phyloP scores from a whole-genome alignment of 2,888 invertebrate species.

The Adineta ricciae region DNA sequence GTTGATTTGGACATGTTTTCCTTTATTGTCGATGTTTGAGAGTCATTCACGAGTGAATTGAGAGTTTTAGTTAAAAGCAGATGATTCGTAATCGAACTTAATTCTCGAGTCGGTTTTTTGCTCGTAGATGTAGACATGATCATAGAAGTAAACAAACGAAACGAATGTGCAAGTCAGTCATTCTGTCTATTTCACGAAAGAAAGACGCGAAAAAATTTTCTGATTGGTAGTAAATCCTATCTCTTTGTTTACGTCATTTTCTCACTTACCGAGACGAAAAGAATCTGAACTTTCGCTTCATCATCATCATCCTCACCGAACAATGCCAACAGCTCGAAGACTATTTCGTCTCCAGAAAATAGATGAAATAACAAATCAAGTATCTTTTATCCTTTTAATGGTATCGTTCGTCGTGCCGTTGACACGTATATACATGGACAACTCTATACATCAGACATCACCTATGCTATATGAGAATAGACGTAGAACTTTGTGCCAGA shows the following conservation, averaged over 20 bases:
- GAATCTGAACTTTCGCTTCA: not conserved
- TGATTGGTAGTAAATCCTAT: not conserved
- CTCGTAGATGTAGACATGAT: too few species aligned
- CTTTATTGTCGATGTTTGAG: too few species aligned
- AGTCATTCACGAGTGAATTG: too few species aligned
- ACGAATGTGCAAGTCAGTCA: too few species aligned
- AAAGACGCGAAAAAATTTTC: not conserved
- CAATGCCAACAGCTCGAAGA: too few species aligned
- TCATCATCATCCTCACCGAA: not conserved
- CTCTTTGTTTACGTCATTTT: not conserved
- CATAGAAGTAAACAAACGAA: too few species aligned
- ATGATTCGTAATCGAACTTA: too few species aligned
- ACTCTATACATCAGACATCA: not conserved
- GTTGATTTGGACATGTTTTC: not conserved
- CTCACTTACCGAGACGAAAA: not conserved
- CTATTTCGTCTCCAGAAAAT: too few species aligned
- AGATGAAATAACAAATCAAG: not conserved
- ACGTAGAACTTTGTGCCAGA: conserved; percentile 5
- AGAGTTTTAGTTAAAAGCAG: too few species aligned
- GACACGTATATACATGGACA: not conserved
- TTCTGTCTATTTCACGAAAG: too few species aligned
- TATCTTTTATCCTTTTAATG: conserved; percentile 5
- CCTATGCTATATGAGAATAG: not conserved
- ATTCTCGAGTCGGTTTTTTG: too few species aligned
- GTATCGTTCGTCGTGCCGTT: not conserved